Evolutionary conservation across 2,113 vertebrate species (phyloP).

Genomic region (Neodon shergylaensis): DNA sequence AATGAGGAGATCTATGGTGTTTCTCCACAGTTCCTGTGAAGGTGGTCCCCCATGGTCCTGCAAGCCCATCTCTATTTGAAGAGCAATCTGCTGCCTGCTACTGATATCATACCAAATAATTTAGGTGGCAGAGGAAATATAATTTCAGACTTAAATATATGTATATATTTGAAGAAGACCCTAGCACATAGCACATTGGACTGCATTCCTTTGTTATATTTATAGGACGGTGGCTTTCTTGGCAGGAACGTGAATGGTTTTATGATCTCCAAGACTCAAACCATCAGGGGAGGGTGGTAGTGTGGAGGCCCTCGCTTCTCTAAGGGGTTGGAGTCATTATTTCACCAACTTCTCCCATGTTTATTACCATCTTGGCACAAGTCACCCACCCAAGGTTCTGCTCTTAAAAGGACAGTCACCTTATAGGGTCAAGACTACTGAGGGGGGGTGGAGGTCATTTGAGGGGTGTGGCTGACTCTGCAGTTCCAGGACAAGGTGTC

Average conservation of each 20-base stretch:
- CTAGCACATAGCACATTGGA: slow-evolving; percentile 78
- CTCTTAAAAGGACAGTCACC: not conserved
- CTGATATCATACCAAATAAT: slow-evolving; percentile 82
- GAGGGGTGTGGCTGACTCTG: not conserved
- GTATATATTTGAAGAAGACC: slow-evolving; percentile 63
- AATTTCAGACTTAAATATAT: slow-evolving; percentile 71
- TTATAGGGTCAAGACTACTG: not conserved
- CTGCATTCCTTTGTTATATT: slow-evolving; percentile 77
- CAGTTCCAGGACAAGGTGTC: not conserved
- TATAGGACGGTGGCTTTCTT: slow-evolving; percentile 82
- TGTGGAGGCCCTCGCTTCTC: not conserved
- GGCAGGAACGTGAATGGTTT: slow-evolving; percentile 77
- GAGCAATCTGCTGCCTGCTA: slow-evolving; percentile 75
- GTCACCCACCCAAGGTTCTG: not conserved
- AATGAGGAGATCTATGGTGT: slow-evolving; percentile 75
- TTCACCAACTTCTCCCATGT: not conserved
- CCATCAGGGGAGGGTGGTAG: not conserved
- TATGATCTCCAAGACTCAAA: slow-evolving; percentile 73
- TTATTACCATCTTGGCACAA: not conserved
- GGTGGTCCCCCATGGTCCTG: slow-evolving; percentile 73
- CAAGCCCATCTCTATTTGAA: slow-evolving; percentile 76
- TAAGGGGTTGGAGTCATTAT: not conserved
- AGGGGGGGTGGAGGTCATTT: not conserved
- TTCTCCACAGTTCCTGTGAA: slow-evolving; percentile 79
- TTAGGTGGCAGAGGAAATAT: slow-evolving; percentile 71